Evolutionary conservation across 2,888 invertebrate genomes (phyloP).

Genomic region (Bruchidius siliquastri): DNA sequence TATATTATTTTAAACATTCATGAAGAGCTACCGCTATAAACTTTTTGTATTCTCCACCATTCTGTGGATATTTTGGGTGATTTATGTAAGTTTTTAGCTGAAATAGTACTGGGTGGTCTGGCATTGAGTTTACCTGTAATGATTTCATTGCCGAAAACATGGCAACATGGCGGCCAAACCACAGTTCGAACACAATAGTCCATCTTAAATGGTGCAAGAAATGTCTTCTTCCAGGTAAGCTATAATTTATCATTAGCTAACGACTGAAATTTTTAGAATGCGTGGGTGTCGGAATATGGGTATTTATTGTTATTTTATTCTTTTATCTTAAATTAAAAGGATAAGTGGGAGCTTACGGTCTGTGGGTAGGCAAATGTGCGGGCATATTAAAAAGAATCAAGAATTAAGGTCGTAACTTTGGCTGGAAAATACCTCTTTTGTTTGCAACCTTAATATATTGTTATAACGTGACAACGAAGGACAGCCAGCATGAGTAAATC

Average conservation of each 20-base stretch:
- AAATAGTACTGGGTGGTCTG: neutral
- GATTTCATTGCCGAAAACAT: neutral
- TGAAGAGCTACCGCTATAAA: neutral
- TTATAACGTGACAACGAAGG: neutral
- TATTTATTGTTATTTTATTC: neutral
- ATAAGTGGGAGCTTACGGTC: neutral
- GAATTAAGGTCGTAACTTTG: neutral
- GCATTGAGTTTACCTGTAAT: neutral
- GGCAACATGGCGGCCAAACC: neutral
- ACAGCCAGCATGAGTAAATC: neutral
- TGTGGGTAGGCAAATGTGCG: neutral
- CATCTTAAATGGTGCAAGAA: neutral
- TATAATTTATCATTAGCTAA: neutral
- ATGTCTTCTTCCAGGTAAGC: neutral
- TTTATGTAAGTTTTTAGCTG: neutral
- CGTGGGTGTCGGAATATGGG: neutral
- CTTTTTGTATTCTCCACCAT: neutral
- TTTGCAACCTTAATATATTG: neutral
- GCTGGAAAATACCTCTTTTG: neutral
- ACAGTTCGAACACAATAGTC: neutral
- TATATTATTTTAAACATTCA: too few relatives aligned
- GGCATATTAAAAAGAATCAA: neutral
- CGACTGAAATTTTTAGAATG: neutral
- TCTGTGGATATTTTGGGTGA: neutral
- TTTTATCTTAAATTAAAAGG: neutral